Evolutionary conservation across 23 tunicate genomes (phyloP), one percentile per base, ranked within the genome.

Genomic region (Corella eumyota): DNA sequence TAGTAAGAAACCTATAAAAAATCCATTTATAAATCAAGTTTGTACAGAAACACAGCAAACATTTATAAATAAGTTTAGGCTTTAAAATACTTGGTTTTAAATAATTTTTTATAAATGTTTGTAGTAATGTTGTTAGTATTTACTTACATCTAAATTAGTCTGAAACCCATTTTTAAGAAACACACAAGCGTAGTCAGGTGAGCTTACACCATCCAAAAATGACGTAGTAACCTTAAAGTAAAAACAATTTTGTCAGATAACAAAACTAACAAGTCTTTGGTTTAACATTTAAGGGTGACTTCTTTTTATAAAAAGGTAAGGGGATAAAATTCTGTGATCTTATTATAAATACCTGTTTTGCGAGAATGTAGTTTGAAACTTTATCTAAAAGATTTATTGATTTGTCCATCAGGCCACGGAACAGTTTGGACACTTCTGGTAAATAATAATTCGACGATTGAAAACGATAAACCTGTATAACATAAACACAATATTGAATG

Each of bases 371-470:
- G 13, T 45, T 61, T 6, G 44, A 47, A 22, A 84, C 73, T 29
- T 45, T 37, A 47, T 70, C 77, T 44, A 69, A 20, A 62, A 57
- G 69, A 1, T 52, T 65, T 7, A 62, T 50, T 9, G 64, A 56
- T 36, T 61, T 57, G 2, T 69, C 71, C 73, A 81, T 63, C 3
- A 34, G 24, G 9, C 30, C 50, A 56, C 71, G 66, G 63, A 84
- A 84, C 44, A 66, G 76, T 36, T 69, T 67, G 32, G 83, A 62
- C 11, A 84, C 73, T n/a, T 84, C 76, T 30, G 94, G 94, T 32
- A 60, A 56, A 58, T 67, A 84, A 23, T 44, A n/a, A 2, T 1
- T 4, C 5, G 73, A 31, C 25, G 58, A 30, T 1, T 40, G 37
- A 48, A 59, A 62, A 27, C 54, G 77, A 33, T 84, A 78, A 30